Evolutionary conservation across 1,140 invertebrate genomes (phyloP), one percentile per base, ranked within the genome.

Genomic region (Onthophagus taurus): DNA sequence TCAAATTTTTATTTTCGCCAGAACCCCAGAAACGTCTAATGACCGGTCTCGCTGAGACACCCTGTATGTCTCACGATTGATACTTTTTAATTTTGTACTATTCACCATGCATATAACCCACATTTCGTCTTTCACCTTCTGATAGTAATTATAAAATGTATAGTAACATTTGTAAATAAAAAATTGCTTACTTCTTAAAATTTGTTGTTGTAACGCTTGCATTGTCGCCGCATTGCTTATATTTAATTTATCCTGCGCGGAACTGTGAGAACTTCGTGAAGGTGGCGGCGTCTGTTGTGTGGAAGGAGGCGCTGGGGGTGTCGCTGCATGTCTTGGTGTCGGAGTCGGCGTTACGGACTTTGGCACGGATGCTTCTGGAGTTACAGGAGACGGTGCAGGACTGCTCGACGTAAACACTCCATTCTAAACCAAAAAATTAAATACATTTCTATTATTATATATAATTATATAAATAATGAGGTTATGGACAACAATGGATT

Each of bases 131-230:
- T n/a, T n/a, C n/a, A n/a, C n/a, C n/a, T n/a, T n/a, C n/a, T n/a
- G n/a, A n/a, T n/a, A n/a, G n/a, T n/a, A n/a, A n/a, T n/a, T n/a
- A n/a, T n/a, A n/a, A n/a, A n/a, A n/a, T n/a, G n/a, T n/a, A n/a
- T n/a, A n/a, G n/a, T n/a, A n/a, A n/a, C n/a, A n/a, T n/a, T 33
- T 33, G 8, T 5, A 33, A 33, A 33, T 33, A 14, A 33, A 33
- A 33, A 14, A 11, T 33, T 17, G 57, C 46, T 49, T 57, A 83
- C 82, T 81, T 77, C 81, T 71, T 19, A 85, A 67, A 35, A 85
- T 61, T 58, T 85, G 83, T 53, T 86, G 83, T 47, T 87, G 83
- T 45, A 86, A 63, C 0, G 85, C 84, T 57, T 87, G 85, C 66
- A 86, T 83, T 29, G 85, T 7, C n/a, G n/a, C n/a, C n/a, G 81